phyloP scores from a whole-genome alignment of 1,140 invertebrate genomes.

The Leptopilina boulardi region DNA sequence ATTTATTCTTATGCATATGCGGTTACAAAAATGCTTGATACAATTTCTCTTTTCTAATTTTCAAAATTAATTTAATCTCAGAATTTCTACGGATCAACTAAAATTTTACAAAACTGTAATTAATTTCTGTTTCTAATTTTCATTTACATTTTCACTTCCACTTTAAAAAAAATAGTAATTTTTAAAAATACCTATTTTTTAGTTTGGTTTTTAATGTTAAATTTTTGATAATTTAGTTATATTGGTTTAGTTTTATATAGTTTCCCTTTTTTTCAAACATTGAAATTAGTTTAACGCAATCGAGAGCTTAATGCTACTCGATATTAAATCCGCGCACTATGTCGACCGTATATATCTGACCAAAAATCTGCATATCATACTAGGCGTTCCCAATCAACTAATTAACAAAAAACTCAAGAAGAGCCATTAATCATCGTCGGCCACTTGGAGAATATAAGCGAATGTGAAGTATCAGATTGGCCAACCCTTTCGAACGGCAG shows the following conservation, averaged over 20 bases:
- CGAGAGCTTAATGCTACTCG: neutral
- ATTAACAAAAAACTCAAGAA: constrained; percentile 71
- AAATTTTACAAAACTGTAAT: no score
- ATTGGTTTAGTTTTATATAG: neutral
- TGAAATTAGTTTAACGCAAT: neutral
- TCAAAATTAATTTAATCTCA: neutral
- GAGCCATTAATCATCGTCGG: constrained; percentile 70
- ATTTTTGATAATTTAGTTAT: no score
- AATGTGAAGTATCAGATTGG: constrained; percentile 66
- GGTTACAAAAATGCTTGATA: no score
- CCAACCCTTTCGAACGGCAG: constrained; percentile 65
- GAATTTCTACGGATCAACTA: no score
- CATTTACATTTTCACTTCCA: no score
- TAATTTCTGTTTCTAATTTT: no score
- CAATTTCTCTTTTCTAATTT: neutral
- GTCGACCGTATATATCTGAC: constrained; percentile 51
- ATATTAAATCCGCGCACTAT: constrained; percentile 1
- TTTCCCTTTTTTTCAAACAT: neutral
- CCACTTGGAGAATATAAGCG: constrained; percentile 58
- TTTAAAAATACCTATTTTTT: no score
- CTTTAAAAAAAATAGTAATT: no score
- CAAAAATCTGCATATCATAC: constrained; percentile 71
- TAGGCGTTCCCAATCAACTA: constrained; percentile 73
- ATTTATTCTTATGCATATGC: constrained; percentile 65
- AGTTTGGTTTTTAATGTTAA: no score